phyloP scores from a whole-genome alignment of 2,113 vertebrate genomes.

The Xerus inauris region DNA sequence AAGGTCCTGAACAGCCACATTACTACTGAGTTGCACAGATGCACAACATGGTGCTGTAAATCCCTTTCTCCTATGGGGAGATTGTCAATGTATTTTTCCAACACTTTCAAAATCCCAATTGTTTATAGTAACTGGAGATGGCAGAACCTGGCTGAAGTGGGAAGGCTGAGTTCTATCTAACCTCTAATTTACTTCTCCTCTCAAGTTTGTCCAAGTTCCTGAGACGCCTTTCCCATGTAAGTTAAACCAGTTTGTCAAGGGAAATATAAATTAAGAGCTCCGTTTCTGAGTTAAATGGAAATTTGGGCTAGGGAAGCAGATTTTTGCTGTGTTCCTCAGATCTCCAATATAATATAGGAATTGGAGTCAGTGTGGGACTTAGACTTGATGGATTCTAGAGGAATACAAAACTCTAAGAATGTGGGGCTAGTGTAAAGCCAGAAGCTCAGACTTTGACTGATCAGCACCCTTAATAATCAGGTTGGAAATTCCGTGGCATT shows the following conservation, averaged over 20 bases:
- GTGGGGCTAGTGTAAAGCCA: constrained; percentile 58
- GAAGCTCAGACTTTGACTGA: constrained; percentile 63
- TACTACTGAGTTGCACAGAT: neutral
- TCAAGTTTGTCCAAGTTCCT: constrained; percentile 81
- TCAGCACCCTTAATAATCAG: constrained; percentile 74
- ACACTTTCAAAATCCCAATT: constrained; percentile 74
- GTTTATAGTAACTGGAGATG: constrained; percentile 80
- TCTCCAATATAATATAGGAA: constrained; percentile 61
- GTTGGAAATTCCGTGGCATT: constrained; percentile 72
- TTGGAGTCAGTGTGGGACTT: constrained; percentile 42
- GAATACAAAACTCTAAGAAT: constrained; percentile 72
- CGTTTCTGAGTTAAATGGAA: constrained; percentile 76
- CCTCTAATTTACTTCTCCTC: constrained; percentile 76
- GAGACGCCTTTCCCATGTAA: constrained; percentile 72
- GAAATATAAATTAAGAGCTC: constrained; percentile 81
- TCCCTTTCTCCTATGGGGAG: constrained; percentile 47
- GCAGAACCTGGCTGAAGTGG: constrained; percentile 75
- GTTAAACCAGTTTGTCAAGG: constrained; percentile 79
- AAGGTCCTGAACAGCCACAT: neutral
- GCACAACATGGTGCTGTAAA: constrained; percentile 28
- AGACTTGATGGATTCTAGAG: constrained; percentile 60
- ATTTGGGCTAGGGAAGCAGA: constrained; percentile 67
- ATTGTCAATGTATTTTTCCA: constrained; percentile 71
- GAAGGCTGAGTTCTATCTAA: constrained; percentile 78
- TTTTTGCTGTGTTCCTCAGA: constrained; percentile 56